phyloP scores from a whole-genome alignment of 1,140 invertebrate species.

The Macrotrachela quadricornifera region DNA sequence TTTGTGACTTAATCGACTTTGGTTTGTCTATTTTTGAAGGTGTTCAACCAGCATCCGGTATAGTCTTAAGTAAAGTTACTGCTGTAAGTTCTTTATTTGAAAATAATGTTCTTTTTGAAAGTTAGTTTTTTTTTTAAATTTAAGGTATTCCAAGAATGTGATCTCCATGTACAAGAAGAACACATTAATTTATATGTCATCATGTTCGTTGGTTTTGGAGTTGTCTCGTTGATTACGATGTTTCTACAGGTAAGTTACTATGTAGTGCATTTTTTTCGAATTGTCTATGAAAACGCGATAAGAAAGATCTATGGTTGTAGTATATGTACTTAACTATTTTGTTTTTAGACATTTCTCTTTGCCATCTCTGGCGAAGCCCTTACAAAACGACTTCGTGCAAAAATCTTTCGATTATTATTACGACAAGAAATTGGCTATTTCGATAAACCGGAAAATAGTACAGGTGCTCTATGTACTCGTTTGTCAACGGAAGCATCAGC shows the following conservation, averaged over 20 bases:
- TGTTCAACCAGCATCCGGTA: slow-evolving; percentile 53
- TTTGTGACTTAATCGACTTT: too few species aligned
- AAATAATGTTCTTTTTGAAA: background rate
- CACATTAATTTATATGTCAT: slow-evolving; percentile 44
- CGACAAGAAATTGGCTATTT: slow-evolving; percentile 77
- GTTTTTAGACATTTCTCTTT: slow-evolving; percentile 4
- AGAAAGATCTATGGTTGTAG: too few species aligned
- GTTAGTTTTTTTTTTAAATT: slow-evolving; percentile 9
- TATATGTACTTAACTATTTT: too few species aligned
- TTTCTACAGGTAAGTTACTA: slow-evolving; percentile 37
- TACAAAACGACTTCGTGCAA: slow-evolving; percentile 40
- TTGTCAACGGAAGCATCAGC: too few species aligned
- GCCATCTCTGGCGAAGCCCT: slow-evolving; percentile 32
- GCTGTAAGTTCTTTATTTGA: background rate
- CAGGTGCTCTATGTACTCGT: too few species aligned
- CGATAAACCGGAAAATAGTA: too few species aligned
- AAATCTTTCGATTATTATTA: slow-evolving; percentile 51
- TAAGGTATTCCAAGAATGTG: slow-evolving; percentile 25
- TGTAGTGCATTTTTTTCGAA: background rate
- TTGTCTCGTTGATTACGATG: slow-evolving; percentile 40
- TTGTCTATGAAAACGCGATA: too few species aligned
- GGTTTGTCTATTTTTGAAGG: too few species aligned
- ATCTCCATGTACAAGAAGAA: slow-evolving; percentile 34
- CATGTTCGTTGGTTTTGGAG: slow-evolving; percentile 43
- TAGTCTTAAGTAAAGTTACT: slow-evolving; percentile 45